These are phyloP conservation scores for Mystacornis crossleyi DNA, from an alignment of 2,113 vertebrate genomes.

Conservation along the genomic window DNA sequence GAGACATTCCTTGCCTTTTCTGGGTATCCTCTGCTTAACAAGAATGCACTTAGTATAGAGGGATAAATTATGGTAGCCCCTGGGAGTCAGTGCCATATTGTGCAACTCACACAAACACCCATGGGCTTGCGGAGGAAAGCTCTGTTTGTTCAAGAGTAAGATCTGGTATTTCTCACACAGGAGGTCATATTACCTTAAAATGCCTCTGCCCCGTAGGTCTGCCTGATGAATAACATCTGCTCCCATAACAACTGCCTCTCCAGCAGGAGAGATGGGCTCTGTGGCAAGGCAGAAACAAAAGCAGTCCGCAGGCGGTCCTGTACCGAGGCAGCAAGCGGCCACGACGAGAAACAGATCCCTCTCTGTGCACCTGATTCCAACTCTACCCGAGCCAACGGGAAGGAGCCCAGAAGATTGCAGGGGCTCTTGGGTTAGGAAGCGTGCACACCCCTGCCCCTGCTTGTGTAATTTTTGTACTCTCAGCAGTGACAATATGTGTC, in stretches of 20 bases:
- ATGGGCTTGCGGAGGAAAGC: neutral
- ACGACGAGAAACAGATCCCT: neutral
- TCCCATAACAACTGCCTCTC: neutral
- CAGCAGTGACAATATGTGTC: accelerated
- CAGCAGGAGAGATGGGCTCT: neutral
- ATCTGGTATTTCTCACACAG: constrained; percentile 37
- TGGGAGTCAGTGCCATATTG: neutral
- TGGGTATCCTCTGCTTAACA: neutral
- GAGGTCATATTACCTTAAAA: constrained; percentile 32
- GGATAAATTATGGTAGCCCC: neutral
- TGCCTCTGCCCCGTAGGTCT: neutral
- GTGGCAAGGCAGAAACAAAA: neutral
- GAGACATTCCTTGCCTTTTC: constrained; percentile 24
- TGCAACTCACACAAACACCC: neutral
- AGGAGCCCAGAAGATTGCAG: neutral
- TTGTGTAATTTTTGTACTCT: no score
- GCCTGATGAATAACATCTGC: constrained; percentile 32
- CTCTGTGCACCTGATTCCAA: neutral
- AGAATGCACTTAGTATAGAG: neutral
- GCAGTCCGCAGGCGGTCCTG: neutral
- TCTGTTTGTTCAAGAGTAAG: constrained; percentile 39
- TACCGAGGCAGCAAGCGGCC: accelerated
- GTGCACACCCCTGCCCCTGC: neutral
- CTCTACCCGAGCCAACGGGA: neutral
- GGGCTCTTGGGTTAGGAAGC: neutral